phyloP scores from a whole-genome alignment of 2,113 vertebrate species.

The Fulmarus glacialis region DNA sequence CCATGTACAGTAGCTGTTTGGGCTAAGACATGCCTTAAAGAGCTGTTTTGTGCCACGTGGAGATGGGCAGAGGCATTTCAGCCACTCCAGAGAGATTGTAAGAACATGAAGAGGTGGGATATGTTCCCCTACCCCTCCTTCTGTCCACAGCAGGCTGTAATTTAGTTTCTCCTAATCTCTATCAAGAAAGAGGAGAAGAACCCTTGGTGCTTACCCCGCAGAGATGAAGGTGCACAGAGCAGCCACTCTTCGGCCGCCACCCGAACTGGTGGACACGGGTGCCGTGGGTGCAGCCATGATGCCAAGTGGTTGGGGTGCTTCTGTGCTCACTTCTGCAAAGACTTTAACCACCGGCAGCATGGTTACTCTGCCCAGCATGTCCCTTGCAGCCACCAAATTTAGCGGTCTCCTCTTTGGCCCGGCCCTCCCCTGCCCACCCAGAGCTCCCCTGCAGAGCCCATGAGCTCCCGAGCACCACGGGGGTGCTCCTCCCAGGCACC shows the following conservation, averaged over 20 bases:
- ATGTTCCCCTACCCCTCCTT: background rate
- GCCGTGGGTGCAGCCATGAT: fast-evolving
- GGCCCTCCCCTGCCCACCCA: background rate
- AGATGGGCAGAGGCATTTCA: background rate
- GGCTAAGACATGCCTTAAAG: background rate
- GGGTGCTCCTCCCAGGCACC: background rate
- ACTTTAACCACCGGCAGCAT: background rate
- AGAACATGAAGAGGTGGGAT: background rate
- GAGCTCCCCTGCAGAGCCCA: background rate
- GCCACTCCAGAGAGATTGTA: background rate
- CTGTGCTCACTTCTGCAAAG: background rate
- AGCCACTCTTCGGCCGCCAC: background rate
- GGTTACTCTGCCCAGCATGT: background rate
- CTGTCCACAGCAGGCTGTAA: background rate
- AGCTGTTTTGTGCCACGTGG: fast-evolving
- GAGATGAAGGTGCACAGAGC: background rate
- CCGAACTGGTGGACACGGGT: background rate
- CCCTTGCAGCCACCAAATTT: background rate
- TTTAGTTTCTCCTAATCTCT: background rate
- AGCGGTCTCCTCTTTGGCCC: background rate
- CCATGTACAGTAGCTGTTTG: background rate
- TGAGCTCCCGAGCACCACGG: fast-evolving
- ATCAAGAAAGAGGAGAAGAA: background rate
- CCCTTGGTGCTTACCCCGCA: background rate
- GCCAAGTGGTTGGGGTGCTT: background rate